A percentile compares a stretch with the other conserved stretches of the same genome.
phyloP scores from a whole-genome alignment of 2,113 vertebrate species.

The Jacana jacana region DNA sequence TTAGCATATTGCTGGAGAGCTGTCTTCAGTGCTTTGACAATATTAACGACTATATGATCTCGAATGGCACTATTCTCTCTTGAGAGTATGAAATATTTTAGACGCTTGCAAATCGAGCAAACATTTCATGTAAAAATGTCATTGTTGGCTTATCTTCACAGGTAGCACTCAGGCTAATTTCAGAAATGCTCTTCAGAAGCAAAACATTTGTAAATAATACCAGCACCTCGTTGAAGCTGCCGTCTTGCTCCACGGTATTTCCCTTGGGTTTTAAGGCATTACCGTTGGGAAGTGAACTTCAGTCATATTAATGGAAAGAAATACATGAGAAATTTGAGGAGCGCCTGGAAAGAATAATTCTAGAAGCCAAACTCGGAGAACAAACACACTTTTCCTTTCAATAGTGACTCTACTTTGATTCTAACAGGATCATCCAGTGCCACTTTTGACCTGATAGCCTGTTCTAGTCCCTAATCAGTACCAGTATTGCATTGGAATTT shows the following conservation, averaged over 20 bases:
- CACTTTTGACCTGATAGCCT: background rate
- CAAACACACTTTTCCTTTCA: background rate
- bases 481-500: background rate
- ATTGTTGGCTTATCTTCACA: slow-evolving; percentile 3
- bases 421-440: background rate
- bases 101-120: background rate
- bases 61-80: background rate
- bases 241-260: background rate
- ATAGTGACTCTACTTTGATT: background rate
- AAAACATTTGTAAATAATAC: background rate
- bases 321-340: background rate
- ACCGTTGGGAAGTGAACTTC: background rate
- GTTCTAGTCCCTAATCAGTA: background rate
- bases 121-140: background rate
- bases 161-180: slow-evolving; percentile 6
- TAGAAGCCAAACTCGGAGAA: background rate
- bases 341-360: background rate
- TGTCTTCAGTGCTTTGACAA: background rate
- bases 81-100: background rate
- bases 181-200: slow-evolving; percentile 1
- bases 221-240: background rate
- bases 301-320: background rate
- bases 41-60: background rate
- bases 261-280: background rate
- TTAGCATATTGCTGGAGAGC: background rate